Percentiles rank a stretch among this genome's conserved stretches.
phyloP scores from a whole-genome alignment of 1,140 invertebrate genomes.

The Macrosteles quadrilineatus region DNA sequence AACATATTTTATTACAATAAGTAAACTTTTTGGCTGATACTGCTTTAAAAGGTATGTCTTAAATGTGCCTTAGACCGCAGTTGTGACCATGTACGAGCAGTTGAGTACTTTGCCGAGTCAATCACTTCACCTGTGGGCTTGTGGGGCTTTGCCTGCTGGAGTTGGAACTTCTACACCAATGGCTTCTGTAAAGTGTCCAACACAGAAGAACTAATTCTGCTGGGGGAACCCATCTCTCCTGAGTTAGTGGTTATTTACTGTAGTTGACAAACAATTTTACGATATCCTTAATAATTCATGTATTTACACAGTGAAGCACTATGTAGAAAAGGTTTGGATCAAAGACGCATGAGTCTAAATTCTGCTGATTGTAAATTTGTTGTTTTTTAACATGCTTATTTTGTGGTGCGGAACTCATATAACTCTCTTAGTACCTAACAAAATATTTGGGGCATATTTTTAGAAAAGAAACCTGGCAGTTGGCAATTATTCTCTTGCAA shows the following conservation, averaged over 20 bases:
- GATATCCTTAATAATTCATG: no score
- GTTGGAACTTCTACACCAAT: conserved; percentile 7
- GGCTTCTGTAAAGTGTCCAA: conserved; percentile 12
- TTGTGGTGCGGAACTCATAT: not conserved
- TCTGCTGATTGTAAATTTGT: not conserved
- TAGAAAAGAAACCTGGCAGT: no score
- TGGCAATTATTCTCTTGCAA: no score
- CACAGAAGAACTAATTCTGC: not conserved
- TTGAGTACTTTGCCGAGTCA: conserved; percentile 42
- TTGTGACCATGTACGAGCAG: conserved; percentile 42
- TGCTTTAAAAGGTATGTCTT: no score
- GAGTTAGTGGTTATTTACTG: not conserved
- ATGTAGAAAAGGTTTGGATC: not conserved
- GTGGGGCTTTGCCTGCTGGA: conserved; percentile 36
- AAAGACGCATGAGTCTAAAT: not conserved
- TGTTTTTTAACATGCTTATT: not conserved
- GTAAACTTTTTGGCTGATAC: no score
- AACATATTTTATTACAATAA: no score
- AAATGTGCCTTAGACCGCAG: conserved; percentile 39
- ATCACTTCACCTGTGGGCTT: conserved; percentile 35
- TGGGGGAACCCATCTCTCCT: conserved; percentile 10
- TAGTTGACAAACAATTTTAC: not conserved
- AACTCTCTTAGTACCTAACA: not conserved
- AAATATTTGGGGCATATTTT: no score
- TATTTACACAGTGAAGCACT: no score